Evolutionary conservation across 2,113 vertebrate species (phyloP), one percentile per base, ranked within the genome.

Genomic region (Scartelaos histophorus): DNA sequence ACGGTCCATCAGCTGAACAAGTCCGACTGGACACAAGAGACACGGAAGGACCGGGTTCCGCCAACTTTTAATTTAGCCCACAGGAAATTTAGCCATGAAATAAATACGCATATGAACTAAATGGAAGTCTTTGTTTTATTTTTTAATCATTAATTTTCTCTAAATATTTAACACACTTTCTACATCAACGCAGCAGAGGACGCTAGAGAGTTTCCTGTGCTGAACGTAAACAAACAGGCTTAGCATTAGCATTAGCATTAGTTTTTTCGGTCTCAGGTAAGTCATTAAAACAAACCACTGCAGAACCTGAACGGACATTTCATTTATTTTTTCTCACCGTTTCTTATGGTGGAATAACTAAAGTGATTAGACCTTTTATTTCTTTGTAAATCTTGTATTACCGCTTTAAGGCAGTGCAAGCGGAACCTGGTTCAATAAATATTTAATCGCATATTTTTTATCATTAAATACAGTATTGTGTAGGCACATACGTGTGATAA

Each of bases 231-330:
- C 21, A 25, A 29, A 47, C 65, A 0, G 24, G 13, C 35, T 51
- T 74, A n/a, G 56, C 43, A 56, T 68, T 69, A 77, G 69, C 49
- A n/a, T 57, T 57, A 57, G 54, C 56, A 35, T 53, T 46, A 74
- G 82, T 70, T 12, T 64, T 7, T 16, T 7, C 51, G 24, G 38
- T 67, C 5, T 49, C 54, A 16, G 74, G 45, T 69, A 29, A 67
- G 58, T 17, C 49, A 0, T 62, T 35, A 34, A 35, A 38, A 10
- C 0, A 7, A 43, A 11, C 1, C 45, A 1, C 6, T 21, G 4
- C 21, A 0, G 12, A 0, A 21, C 56, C 13, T 7, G 7, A 22
- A 7, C 13, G 5, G 3, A 25, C 53, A 9, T 29, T 10, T 25
- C 19, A 22, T 9, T 66, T 11, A 5, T 15, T 15, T 58, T 25